Evolutionary conservation across 2,888 invertebrate species (phyloP), one percentile per base, ranked within the genome.

Genomic region (Platerodrilus igneus): DNA sequence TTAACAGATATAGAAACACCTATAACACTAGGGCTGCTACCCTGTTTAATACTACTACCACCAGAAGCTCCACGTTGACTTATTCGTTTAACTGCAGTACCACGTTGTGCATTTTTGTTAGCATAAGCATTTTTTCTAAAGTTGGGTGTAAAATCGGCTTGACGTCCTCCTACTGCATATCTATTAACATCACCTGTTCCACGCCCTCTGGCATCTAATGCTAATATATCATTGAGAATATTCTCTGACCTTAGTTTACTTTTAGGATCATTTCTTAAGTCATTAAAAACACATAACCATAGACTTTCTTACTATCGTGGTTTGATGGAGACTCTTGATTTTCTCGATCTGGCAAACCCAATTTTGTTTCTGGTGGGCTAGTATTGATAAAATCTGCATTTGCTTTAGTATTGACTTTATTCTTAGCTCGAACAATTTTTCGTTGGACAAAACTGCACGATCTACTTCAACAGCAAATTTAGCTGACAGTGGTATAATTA

Each of bases 241-340:
- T 39, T 45, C 49, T 77, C 75, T 1, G 92, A 91, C 58, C 83
- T 86, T 48, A 77, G 73, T 59, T 78, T 78, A 10, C 87, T 86
- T 11, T 80, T 76, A 4, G 85, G 83, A 50, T 83, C 79, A 55
- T 80, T 77, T 58, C 84, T 83, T 43, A 93, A 72, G 79, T 77
- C 61, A 89, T 71, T 18, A 94, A 72, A 61, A 93, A 85, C 9
- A 84, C 83, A 47, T 84, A 76, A 55, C 86, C 83, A 64, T 94
- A 94, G 44, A 79, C 78, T 62, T 83, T 90, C 60, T 83, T 86
- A 2, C 92, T 92, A 48, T 76, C 76, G 17, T 73, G 79, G 66
- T 91, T 90, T 11, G 77, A 60, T 2, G 92, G 92, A 52, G 88
- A 86, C 92, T 92, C 93, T 69, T 93, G 92, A 60, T 84, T 65